A percentile compares a stretch with the other conserved stretches of the same genome.
phyloP scores from a whole-genome alignment of 1,140 invertebrate genomes.

The Heliconius melpomene region DNA sequence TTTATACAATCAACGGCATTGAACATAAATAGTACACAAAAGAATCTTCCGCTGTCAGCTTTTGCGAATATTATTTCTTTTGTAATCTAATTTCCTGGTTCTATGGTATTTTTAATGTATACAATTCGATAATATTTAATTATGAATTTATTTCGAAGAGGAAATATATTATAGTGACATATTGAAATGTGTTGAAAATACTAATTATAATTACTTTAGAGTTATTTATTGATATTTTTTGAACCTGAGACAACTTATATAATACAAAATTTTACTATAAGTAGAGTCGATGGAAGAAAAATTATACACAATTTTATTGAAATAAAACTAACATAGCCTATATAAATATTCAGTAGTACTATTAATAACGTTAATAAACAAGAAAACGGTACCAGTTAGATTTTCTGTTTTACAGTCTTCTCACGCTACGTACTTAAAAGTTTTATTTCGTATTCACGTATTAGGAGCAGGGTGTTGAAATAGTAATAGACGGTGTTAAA shows the following conservation, averaged over 20 bases:
- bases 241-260: no score
- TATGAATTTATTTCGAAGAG: neutral
- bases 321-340: no score
- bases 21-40: conserved; percentile 26
- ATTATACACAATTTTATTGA: no score
- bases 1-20: conserved; percentile 27
- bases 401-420: neutral
- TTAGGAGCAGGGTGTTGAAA: no score
- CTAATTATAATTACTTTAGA: no score
- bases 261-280: no score
- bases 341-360: neutral
- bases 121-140: neutral
- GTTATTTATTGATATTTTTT: no score
- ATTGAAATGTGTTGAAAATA: neutral
- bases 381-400: neutral
- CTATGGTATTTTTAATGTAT: neutral
- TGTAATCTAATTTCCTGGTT: neutral
- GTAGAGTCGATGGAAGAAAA: no score
- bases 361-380: neutral
- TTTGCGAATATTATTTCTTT: neutral
- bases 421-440: neutral
- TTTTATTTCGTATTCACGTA: conserved; percentile 1
- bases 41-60: conserved; percentile 23
- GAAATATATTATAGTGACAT: neutral
- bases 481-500: no score